Evolutionary conservation across 53 echinoderm and acorn worm species (phyloP).

Genomic region (Paracentrotus lividus): DNA sequence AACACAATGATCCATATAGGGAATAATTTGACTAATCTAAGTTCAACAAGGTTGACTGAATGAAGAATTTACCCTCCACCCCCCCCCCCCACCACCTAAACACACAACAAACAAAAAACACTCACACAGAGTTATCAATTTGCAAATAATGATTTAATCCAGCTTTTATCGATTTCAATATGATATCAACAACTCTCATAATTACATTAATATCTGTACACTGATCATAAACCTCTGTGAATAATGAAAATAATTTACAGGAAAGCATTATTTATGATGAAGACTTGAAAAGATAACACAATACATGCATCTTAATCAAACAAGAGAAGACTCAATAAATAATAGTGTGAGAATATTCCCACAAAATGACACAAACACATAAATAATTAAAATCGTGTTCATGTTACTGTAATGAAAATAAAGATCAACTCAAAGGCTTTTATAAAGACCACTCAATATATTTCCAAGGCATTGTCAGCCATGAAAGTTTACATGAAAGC

Average conservation of each 20-base stretch:
- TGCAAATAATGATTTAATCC: slow-evolving; percentile 3
- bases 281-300: not conserved
- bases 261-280: not conserved
- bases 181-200: not conserved
- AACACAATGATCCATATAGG: too few relatives aligned
- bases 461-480: too few relatives aligned
- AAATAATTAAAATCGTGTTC: not conserved
- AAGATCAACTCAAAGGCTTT: not conserved
- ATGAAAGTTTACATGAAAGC: not conserved
- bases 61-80: too few relatives aligned
- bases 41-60: too few relatives aligned
- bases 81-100: too few relatives aligned
- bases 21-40: too few relatives aligned
- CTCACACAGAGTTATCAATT: not conserved
- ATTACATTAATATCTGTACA: not conserved
- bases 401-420: not conserved
- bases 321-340: not conserved
- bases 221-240: not conserved
- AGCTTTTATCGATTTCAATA: not conserved
- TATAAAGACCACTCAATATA: not conserved
- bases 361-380: not conserved
- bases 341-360: not conserved
- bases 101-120: too few relatives aligned
- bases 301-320: too few relatives aligned
- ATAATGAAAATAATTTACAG: not conserved